These are phyloP conservation scores for Autographa pulchrina DNA, from an alignment of 2,888 invertebrate species.

Conservation along the genomic window DNA sequence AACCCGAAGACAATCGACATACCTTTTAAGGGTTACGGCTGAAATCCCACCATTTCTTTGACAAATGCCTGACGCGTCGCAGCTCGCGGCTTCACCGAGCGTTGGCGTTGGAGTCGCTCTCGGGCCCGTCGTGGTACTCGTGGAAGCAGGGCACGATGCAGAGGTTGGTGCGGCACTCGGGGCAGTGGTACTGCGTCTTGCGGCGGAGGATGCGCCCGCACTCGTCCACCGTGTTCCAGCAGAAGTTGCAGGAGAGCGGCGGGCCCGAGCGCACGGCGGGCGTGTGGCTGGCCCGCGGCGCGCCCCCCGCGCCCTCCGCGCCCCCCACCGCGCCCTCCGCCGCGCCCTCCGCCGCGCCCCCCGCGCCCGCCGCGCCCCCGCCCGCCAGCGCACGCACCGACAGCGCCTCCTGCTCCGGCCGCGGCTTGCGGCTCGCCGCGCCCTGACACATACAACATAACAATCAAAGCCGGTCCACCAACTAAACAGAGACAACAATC, in stretches of 20 bases:
- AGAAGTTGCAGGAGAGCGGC: conserved; percentile 96
- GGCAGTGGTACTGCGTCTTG: conserved; percentile 97
- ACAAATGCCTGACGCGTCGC: conserved; percentile 38
- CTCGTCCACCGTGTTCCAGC: conserved; percentile 96
- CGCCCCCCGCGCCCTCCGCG: conserved; percentile 61
- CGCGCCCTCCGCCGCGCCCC: conserved; percentile 66
- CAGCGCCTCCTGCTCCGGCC: conserved; percentile 69
- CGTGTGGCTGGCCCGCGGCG: conserved; percentile 93
- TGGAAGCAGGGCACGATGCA: conserved; percentile 97
- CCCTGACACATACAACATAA: conserved; percentile 20
- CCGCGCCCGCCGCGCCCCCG: conserved; percentile 65
- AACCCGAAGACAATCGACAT: neutral
- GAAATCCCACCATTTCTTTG: conserved; percentile 48
- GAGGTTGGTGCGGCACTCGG: conserved; percentile 96
- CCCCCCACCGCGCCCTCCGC: conserved; percentile 52
- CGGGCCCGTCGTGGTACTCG: conserved; percentile 92
- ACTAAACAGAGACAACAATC: no score
- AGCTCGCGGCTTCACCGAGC: conserved; percentile 65
- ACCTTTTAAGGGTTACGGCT: conserved; percentile 9
- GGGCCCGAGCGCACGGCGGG: conserved; percentile 95
- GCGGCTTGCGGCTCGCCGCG: conserved; percentile 56
- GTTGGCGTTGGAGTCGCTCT: conserved; percentile 62
- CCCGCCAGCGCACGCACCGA: conserved; percentile 72
- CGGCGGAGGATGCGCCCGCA: conserved; percentile 94
- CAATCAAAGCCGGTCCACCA: no score